phyloP scores from a whole-genome alignment of 2,797 vertebrate species.

The Tokudaia tokunoshimensis region DNA sequence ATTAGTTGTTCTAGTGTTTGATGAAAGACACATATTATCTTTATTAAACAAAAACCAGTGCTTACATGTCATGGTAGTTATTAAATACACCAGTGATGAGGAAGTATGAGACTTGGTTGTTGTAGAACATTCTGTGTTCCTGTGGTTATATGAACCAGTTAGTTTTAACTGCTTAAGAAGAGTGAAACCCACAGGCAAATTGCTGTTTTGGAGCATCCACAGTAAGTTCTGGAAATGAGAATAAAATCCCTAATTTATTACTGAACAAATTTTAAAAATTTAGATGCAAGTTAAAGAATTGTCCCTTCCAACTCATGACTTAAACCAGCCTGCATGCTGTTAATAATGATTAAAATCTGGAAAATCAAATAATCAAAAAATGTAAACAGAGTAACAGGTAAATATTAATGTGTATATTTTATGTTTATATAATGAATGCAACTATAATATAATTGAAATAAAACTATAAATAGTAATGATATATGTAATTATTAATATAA shows the following conservation, averaged over 20 bases:
- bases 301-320: not conserved
- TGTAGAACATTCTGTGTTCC: not conserved
- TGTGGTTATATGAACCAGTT: not conserved
- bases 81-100: not conserved
- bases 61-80: not conserved
- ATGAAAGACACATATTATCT: not conserved
- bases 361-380: constrained; percentile 37
- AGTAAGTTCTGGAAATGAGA: not conserved
- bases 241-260: not conserved
- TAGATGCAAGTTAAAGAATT: not conserved
- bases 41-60: not conserved
- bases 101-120: not conserved
- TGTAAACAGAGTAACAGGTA: not conserved
- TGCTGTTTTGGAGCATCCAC: not conserved
- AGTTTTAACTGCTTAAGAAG: not conserved
- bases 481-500: not conserved
- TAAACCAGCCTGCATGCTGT: not conserved
- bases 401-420: not conserved
- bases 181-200: not conserved
- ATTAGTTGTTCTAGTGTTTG: not conserved
- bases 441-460: not conserved
- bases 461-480: not conserved
- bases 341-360: not conserved
- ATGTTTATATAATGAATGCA: not conserved
- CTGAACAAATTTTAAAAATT: not conserved